Base-by-base conservation (phyloP, 2,113 vertebrate genomes). In the Cygnus atratus region DNA sequence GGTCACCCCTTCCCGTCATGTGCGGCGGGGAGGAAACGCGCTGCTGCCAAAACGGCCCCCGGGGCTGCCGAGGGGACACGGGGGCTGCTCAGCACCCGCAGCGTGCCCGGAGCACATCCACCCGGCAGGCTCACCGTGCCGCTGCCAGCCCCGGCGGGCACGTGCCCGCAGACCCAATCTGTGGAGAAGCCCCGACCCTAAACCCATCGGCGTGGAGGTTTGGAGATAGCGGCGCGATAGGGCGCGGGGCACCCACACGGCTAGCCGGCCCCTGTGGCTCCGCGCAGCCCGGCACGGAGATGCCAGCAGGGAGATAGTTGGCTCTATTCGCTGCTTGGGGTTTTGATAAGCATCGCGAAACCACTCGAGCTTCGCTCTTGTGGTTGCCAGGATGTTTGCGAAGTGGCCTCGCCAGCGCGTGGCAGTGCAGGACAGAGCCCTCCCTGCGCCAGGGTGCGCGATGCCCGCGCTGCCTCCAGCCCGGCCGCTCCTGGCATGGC, bases 301-400 rank as follows among this genome's bases (percentile, higher is more conserved):
- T 95, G 58, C 67, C 14, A 5, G 59, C 61, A 21, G 41, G 35
- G 57, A 87, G 95, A 97, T 95, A 95, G 82, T 89, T 4, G 37
- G n/a, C 8, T 91, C 29, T 55, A 77, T 58, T 74, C 0, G 24
- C 87, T 91, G 80, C 84, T 90, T 90, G 97, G 89, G 96, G 94
- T 95, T 94, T 94, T 94, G 97, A 96, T 96, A 96, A 95, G 52
- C 90, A 97, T 94, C 93, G 2, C 24, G 0, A 92, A 95, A 91
- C 90, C 88, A 3, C 93, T 58, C 10, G 9, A 31, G 92, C 71
- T 5, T 50, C 62, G 15, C 77, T 76, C 75, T 89, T 87, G 96
- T 76, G 94, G 96, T 79, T 93, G 92, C 70, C 85, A 81, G 54
- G 66, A 71, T 52, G 70, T 22, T 58, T 83, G 65, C 84, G 28